phyloP scores from a whole-genome alignment of 2,888 invertebrate genomes.

The Bombylius major region DNA sequence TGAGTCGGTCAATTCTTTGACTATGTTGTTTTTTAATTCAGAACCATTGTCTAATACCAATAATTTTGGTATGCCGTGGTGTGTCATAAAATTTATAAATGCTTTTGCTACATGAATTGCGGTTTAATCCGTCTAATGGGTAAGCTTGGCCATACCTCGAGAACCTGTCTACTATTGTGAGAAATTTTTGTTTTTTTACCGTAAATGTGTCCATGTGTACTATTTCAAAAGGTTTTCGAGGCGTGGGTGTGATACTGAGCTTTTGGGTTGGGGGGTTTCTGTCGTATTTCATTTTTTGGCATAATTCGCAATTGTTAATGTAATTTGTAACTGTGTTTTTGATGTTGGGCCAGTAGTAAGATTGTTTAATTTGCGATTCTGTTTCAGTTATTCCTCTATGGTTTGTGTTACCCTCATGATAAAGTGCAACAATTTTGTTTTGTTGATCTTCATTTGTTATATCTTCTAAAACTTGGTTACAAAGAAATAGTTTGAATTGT shows the following conservation, averaged over 20 bases:
- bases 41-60: neutral
- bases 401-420: neutral
- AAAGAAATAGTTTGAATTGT: neutral
- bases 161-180: neutral
- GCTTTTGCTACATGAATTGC: neutral
- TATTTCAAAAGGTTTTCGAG: slow-evolving; percentile 27
- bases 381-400: neutral
- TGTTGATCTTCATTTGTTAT: no score
- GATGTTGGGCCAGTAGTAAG: neutral
- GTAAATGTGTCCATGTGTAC: slow-evolving; percentile 11
- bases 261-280: neutral
- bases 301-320: neutral
- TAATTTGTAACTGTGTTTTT: neutral
- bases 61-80: neutral
- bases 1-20: neutral
- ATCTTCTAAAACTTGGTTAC: no score
- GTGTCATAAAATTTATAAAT: neutral
- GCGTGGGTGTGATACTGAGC: neutral
- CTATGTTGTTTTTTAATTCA: neutral
- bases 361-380: neutral
- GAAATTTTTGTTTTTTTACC: slow-evolving; percentile 1
- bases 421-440: neutral
- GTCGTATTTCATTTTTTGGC: neutral
- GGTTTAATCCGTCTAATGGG: neutral
- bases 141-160: neutral